A percentile compares a stretch with the other conserved stretches of the same genome.
Evolutionary conservation across 2,797 vertebrate genomes (phyloP).

Genomic region (Chaetophractus vellerosus): DNA sequence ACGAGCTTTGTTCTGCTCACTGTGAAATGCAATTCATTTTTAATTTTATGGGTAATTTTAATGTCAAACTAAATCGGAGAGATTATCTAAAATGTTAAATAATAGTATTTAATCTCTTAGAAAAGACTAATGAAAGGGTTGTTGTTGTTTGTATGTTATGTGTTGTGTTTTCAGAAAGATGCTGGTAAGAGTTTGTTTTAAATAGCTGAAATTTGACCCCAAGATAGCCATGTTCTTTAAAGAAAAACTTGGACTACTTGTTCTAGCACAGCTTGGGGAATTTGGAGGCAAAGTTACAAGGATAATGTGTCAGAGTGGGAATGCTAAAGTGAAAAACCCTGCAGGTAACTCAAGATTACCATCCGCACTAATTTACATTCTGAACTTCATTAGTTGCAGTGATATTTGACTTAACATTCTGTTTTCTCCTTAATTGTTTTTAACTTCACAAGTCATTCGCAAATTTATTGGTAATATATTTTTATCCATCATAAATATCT

Average conservation of each 20-base stretch:
- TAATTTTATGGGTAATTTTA: slow-evolving; percentile 29
- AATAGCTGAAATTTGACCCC: slow-evolving; percentile 40
- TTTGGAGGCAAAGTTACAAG: background rate
- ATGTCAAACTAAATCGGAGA: background rate
- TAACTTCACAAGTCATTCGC: slow-evolving; percentile 22
- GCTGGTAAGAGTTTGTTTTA: background rate
- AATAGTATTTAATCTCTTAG: background rate
- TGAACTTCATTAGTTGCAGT: slow-evolving; percentile 48
- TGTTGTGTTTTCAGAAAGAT: slow-evolving; percentile 29
- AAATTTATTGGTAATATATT: background rate
- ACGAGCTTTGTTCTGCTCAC: background rate
- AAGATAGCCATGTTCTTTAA: slow-evolving; percentile 2
- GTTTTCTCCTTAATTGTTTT: slow-evolving; percentile 31
- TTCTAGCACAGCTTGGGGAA: slow-evolving; percentile 3
- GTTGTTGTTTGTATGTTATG: background rate
- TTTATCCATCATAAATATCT: background rate
- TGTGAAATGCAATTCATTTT: slow-evolving; percentile 10
- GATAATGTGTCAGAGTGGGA: background rate
- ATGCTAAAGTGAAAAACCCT: background rate
- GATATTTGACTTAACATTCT: slow-evolving; percentile 55
- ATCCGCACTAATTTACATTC: slow-evolving; percentile 47
- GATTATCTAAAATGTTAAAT: background rate
- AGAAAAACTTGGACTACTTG: slow-evolving; percentile 46
- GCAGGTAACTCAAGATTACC: background rate
- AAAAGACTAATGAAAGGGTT: background rate